These are phyloP conservation scores for Myotis davidii DNA, from an alignment of 2,113 vertebrate species.

Conservation along the genomic window DNA sequence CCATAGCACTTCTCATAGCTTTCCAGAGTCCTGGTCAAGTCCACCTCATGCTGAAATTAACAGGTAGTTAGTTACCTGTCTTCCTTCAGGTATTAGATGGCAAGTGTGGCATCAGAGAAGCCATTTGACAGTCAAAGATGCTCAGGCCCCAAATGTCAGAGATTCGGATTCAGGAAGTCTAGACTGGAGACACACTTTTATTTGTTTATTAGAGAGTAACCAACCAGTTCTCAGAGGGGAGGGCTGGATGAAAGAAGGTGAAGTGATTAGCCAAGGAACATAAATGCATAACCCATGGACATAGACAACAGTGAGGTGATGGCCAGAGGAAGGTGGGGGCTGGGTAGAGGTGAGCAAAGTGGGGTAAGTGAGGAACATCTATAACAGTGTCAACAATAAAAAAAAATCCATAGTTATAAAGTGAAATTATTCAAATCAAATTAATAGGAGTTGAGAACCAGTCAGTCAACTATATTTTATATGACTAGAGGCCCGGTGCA, in stretches of 20 bases:
- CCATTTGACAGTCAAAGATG: not conserved
- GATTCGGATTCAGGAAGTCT: not conserved
- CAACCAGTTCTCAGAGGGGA: not conserved
- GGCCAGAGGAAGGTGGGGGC: not conserved
- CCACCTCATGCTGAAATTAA: not conserved
- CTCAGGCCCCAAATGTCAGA: not conserved
- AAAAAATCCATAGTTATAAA: not conserved
- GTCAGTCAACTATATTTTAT: not conserved
- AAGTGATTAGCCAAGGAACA: not conserved
- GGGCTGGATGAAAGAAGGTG: not conserved
- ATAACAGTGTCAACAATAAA: not conserved
- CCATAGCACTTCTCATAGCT: not conserved
- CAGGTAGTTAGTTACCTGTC: not conserved
- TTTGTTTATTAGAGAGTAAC: not conserved
- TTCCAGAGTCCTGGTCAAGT: not conserved
- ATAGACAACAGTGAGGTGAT: not conserved
- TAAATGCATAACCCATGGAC: not conserved
- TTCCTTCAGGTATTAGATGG: not conserved
- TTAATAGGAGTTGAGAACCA: not conserved
- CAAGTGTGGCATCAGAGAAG: not conserved
- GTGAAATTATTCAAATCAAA: conserved; percentile 34
- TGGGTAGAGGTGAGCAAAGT: not conserved
- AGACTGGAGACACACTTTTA: not conserved
- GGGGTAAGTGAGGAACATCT: not conserved
- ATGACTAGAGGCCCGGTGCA: too few species aligned